Base-by-base conservation (phyloP, 2,888 invertebrate genomes). In the Meteorus colon region DNA sequence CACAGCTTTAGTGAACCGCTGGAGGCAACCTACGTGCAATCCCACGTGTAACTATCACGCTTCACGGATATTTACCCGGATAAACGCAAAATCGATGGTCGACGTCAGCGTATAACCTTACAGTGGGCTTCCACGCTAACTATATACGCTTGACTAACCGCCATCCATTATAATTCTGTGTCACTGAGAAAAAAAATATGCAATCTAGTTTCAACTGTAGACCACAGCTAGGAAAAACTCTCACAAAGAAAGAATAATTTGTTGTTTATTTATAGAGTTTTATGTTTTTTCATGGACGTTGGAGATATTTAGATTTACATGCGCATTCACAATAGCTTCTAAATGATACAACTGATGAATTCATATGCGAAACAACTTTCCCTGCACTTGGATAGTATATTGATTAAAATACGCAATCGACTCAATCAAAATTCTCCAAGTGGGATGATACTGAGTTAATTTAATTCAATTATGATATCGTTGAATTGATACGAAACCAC, bases 41-140 rank as follows among this genome's bases (percentile, higher is more conserved):
- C 81, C 84, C 85, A 85, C 87, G 87, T 86, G 87, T 84, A 85
- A 86, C 86, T 84, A 87, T 87, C 86, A 87, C 86, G 88, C 87
- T 87, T 87, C 87, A 85, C 83, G 84, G 86, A 81, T 85, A 85
- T 86, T 87, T 87, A 86, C 85, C 80, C 80, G 82, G 83, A 85
- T 85, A 86, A 87, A 87, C 85, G 87, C 81, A 86, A 87, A 88
- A 88, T 88, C 87, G 85, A 88, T 88, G 86, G 82, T 81, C 83
- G 81, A 83, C 77, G 79, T 81, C 81, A 79, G 78, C 75, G 79
- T 79, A 79, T 80, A 76, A 76, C 77, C 81, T 80, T 78, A 77
- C 79, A 79, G 78, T 67, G 71, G 69, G 79, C 74, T 75, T 75
- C 77, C 29, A 68, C 29, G 29, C 48, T 24, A 31, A 48, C 48